Conservation (phyloP, 2,113 vertebrate genomes). For the Sphyrna mokarran region DNA sequence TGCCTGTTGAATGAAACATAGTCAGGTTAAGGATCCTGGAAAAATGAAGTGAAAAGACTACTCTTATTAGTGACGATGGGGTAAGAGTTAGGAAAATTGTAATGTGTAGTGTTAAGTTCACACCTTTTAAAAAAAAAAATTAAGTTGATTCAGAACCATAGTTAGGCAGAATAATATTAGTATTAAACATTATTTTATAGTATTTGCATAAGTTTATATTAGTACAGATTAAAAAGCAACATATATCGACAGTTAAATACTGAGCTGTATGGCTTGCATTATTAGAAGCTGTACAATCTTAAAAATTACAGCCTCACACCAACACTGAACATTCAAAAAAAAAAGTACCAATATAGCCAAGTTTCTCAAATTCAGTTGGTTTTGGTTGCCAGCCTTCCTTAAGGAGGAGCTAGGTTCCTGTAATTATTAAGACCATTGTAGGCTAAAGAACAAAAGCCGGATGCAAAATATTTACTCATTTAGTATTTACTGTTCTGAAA, state of each 20-base stretch:
- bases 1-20: slow-evolving; percentile 72
- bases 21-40: neutral
- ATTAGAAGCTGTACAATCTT: slow-evolving; percentile 10
- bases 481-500: slow-evolving; percentile 51
- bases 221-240: neutral
- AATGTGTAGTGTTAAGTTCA: neutral
- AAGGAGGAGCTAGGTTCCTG: slow-evolving; percentile 67
- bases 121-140: neutral
- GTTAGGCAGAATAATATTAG: neutral
- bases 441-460: slow-evolving; percentile 54
- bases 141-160: neutral
- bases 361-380: slow-evolving; percentile 82
- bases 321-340: slow-evolving; percentile 55
- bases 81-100: neutral
- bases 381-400: slow-evolving; percentile 81
- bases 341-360: slow-evolving; percentile 79
- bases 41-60: slow-evolving; percentile 42
- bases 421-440: slow-evolving; percentile 62
- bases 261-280: neutral
- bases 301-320: slow-evolving; percentile 42
- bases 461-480: slow-evolving; percentile 42
- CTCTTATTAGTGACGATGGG: slow-evolving; percentile 37
- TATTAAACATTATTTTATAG: neutral
- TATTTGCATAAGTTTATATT: neutral
- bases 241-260: neutral